phyloP scores from a whole-genome alignment of 2,797 vertebrate species.

The Pipistrellus nathusii region DNA sequence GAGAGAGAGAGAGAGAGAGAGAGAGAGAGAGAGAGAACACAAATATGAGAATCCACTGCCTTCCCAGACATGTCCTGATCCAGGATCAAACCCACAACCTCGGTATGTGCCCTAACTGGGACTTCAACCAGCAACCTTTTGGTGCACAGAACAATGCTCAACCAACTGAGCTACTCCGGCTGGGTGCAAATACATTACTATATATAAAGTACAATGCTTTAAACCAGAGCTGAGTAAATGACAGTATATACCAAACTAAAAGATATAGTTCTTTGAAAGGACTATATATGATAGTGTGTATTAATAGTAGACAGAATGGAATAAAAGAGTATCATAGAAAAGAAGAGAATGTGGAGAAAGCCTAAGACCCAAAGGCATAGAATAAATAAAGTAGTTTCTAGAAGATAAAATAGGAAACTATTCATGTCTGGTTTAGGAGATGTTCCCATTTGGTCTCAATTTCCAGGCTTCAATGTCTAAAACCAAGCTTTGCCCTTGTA shows the following conservation, averaged over 20 bases:
- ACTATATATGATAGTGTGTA: neutral
- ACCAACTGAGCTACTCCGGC: neutral
- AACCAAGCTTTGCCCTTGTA: neutral
- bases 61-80: neutral
- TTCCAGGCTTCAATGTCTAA: neutral
- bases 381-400: neutral
- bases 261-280: constrained; percentile 3
- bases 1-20: too few species aligned
- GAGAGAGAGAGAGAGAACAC: too few species aligned
- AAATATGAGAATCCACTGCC: neutral
- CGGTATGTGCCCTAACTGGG: neutral
- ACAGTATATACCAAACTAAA: constrained; percentile 48
- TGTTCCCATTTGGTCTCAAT: neutral
- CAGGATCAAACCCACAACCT: neutral
- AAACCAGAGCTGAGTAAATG: constrained; percentile 6
- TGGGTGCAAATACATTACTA: constrained; percentile 11
- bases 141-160: neutral
- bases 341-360: neutral
- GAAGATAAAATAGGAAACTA: neutral
- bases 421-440: neutral
- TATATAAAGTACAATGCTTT: neutral
- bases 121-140: neutral
- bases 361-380: neutral
- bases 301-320: neutral
- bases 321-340: neutral